Conservation (phyloP, 2,888 invertebrate species). For the Trissolcus japonicus region DNA sequence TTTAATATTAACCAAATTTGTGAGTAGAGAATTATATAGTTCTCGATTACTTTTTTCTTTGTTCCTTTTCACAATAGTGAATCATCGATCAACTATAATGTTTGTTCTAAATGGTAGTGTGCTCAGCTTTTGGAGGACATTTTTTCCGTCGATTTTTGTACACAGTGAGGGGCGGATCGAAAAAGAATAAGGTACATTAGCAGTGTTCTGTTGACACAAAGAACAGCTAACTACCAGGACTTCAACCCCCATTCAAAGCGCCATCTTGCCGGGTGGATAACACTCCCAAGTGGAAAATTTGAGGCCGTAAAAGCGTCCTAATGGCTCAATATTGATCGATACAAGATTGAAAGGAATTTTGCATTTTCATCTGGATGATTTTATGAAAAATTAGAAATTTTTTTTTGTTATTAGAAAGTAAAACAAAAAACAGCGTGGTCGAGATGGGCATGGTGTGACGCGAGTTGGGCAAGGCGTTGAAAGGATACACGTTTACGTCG, state of each 20-base stretch:
- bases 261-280: constrained; percentile 38
- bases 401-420: no score
- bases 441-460: constrained; percentile 33
- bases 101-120: constrained; percentile 2
- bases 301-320: constrained; percentile 33
- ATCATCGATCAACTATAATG: background rate
- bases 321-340: constrained; percentile 1
- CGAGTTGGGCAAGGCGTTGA: constrained; percentile 49
- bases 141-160: constrained; percentile 1
- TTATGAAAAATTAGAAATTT: background rate
- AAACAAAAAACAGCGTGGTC: constrained; percentile 38
- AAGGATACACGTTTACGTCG: constrained; percentile 47
- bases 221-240: constrained; percentile 70
- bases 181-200: constrained; percentile 66
- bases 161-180: constrained; percentile 5
- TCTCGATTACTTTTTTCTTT: background rate
- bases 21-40: background rate
- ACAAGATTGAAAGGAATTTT: no score
- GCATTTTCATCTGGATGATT: background rate
- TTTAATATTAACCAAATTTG: no score
- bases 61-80: background rate
- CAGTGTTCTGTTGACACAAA: constrained; percentile 73
- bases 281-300: constrained; percentile 32
- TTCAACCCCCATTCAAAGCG: constrained; percentile 34
- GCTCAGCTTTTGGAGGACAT: background rate